Evolutionary conservation across 1,140 invertebrate genomes (phyloP), one percentile per base, ranked within the genome.

Genomic region (Camponotus pennsylvanicus): DNA sequence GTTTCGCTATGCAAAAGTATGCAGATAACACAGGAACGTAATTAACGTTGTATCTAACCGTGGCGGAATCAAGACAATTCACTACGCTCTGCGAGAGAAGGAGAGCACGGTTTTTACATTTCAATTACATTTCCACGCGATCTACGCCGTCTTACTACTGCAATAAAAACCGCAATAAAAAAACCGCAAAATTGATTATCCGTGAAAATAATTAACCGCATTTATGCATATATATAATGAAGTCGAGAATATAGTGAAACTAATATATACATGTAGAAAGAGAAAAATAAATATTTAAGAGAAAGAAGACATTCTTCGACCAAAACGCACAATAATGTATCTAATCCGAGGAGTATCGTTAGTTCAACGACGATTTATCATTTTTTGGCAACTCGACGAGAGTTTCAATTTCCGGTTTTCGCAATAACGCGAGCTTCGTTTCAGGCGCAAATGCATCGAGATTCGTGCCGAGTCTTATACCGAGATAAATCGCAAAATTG

Each of bases 41-140:
- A 86, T 86, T 86, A 79, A 86, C 85, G 77, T 86, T 66, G 76
- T 79, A 61, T 67, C 52, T 80, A 86, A 80, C 78, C 67, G 40
- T 82, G 42, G 76, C 40, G 21, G 34, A 70, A 86, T 86, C 76
- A 63, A 67, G 78, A 86, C 78, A 86, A 79, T 82, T 66, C 66
- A 70, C 52, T 82, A 37, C 34, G 77, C 64, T 67, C 64, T 55
- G 27, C 79, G 40, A 80, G 55, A 80, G 52, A 69, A 69, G 42
- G 55, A 45, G n/a, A 66, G 49, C 55, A 83, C 18, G 79, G 55
- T 75, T 83, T 83, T 83, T 75, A 83, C 79, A 83, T 83, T 83
- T 83, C 79, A 83, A 83, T 83, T 75, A 75, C 69, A 61, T 75
- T 73, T 83, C 79, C 79, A 61, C 69, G 57, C 69, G 79, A 82